A percentile compares a stretch with the other conserved stretches of the same genome.
phyloP scores from a whole-genome alignment of 1,140 invertebrate genomes.

The Caenorhabditis tropicalis region DNA sequence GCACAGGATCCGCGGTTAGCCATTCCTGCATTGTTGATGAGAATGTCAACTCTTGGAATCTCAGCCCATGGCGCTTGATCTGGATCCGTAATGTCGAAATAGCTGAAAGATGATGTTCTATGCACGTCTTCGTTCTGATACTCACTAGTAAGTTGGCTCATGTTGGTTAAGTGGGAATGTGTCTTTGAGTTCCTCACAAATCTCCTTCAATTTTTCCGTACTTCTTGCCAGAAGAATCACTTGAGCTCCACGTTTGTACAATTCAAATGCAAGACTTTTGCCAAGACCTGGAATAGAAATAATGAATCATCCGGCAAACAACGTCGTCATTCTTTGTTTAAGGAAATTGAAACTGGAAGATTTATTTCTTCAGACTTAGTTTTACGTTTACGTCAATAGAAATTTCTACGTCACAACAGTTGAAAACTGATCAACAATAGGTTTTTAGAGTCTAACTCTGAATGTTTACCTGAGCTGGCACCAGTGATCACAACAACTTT shows the following conservation, averaged over 20 bases:
- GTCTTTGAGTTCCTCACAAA: slow-evolving; percentile 61
- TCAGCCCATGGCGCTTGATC: slow-evolving; percentile 49
- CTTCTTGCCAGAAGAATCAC: slow-evolving; percentile 65
- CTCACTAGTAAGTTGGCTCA: slow-evolving; percentile 51
- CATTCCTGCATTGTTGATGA: slow-evolving; percentile 59
- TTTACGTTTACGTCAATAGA: neutral
- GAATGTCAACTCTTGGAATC: slow-evolving; percentile 56
- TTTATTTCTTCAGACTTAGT: too few species aligned
- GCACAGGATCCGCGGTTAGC: slow-evolving; percentile 78
- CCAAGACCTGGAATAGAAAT: slow-evolving; percentile 49
- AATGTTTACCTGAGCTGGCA: slow-evolving; percentile 53
- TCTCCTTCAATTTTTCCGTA: slow-evolving; percentile 66
- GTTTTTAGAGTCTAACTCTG: neutral
- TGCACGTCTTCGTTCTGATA: neutral
- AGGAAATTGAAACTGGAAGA: too few species aligned
- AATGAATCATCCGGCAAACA: too few species aligned
- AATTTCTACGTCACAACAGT: neutral
- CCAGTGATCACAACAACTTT: slow-evolving; percentile 59
- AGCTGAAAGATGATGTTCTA: slow-evolving; percentile 20
- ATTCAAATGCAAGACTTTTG: slow-evolving; percentile 52
- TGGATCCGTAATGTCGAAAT: slow-evolving; percentile 57
- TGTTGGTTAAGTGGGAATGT: slow-evolving; percentile 47
- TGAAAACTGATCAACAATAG: too few species aligned
- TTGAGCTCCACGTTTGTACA: slow-evolving; percentile 62
- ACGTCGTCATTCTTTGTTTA: too few species aligned